Evolutionary conservation across 37 sponge, comb jelly and placozoan species (phyloP), one percentile per base, ranked within the genome.

Genomic region (Bolinopsis microptera): DNA sequence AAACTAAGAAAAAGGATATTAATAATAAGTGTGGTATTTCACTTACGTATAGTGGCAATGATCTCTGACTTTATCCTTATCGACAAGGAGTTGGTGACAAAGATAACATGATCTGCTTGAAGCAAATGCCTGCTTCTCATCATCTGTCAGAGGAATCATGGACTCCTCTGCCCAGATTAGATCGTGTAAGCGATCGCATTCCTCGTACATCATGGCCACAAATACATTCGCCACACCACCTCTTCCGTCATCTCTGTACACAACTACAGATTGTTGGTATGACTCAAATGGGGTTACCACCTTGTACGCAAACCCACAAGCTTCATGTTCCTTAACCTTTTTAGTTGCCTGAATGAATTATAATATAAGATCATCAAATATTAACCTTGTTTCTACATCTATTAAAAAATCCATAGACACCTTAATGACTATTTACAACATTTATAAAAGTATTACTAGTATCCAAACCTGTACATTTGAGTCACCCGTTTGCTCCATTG

Each of bases 41-140:
- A 16, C 80, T 77, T 77, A 77, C 80, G 90, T 86, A 38, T 86
- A 86, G 35, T 86, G 90, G 26, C 90, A 86, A 30, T 86, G 90
- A 86, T 86, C 90, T 23, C 39, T 86, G 25, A 34, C 30, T 8
- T 40, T 13, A 0, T 86, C 30, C 23, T n/a, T 30, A 41, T 13
- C 61, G n/a, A 3, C 27, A 39, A 86, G 39, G 61, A 28, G 41
- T 38, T 86, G 38, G 26, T 33, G 41, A 40, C 90, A 86, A 35
- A 86, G 36, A 16, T 34, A 86, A 39, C 90, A 86, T 1, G 36
- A 18, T n/a, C 8, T 41, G 13, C 30, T 30, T 36, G 41, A 23
- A 16, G 0, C 39, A 48, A 34, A 34, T 28, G 61, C 25, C 28
- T 39, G n/a, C 36, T 40, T 13, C 61, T 86, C 48, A 3, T 38